Conservation (phyloP, 2,888 invertebrate genomes). For the Pasiphila rectangulata region DNA sequence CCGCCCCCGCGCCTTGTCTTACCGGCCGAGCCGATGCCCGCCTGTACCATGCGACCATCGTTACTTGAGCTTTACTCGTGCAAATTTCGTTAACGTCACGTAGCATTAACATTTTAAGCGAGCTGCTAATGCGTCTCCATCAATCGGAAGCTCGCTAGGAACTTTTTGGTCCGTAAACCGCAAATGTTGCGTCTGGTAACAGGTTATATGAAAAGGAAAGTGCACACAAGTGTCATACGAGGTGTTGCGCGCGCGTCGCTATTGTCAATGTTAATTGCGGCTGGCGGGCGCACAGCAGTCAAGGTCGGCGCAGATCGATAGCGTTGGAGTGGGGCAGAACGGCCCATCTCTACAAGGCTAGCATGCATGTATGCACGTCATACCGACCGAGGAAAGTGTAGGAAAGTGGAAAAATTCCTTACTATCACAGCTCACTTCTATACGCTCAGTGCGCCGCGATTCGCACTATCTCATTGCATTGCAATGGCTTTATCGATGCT, state of each 20-base stretch:
- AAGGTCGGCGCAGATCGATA: slow-evolving; percentile 73
- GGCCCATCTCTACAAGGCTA: slow-evolving; percentile 43
- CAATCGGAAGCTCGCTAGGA: not conserved
- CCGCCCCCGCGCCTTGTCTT: slow-evolving; percentile 69
- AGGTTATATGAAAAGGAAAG: slow-evolving; percentile 52
- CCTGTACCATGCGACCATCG: slow-evolving; percentile 35
- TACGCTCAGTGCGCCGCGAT: slow-evolving; percentile 44
- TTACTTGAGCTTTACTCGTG: slow-evolving; percentile 19
- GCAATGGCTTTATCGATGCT: slow-evolving; percentile 4
- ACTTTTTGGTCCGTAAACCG: not conserved
- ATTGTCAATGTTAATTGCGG: slow-evolving; percentile 71
- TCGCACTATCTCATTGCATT: slow-evolving; percentile 37
- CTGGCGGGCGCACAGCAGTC: slow-evolving; percentile 61
- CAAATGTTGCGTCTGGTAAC: not conserved
- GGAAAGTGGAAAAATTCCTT: slow-evolving; percentile 73
- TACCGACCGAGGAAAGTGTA: slow-evolving; percentile 65
- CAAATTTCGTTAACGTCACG: not conserved
- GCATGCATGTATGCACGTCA: slow-evolving; percentile 60
- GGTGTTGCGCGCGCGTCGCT: slow-evolving; percentile 61
- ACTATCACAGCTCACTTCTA: slow-evolving; percentile 46
- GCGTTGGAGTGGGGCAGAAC: slow-evolving; percentile 45
- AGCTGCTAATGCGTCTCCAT: too few relatives aligned
- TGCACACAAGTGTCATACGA: slow-evolving; percentile 38
- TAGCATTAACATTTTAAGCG: not conserved
- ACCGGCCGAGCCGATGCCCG: slow-evolving; percentile 45